Evolutionary conservation across 2,113 vertebrate species (phyloP), one percentile per base, ranked within the genome.

Genomic region (Conger conger): DNA sequence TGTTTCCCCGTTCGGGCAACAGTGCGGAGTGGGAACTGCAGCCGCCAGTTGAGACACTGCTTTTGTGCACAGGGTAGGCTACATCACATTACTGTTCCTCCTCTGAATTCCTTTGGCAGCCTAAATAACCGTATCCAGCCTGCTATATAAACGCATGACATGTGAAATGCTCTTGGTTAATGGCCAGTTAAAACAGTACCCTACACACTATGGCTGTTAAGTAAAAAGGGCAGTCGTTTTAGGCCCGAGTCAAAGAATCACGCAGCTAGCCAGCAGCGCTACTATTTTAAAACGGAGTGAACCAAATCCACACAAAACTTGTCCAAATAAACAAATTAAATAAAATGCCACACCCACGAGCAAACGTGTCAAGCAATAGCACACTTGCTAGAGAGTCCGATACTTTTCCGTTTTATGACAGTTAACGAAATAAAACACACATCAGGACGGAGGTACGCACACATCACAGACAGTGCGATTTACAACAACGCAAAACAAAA

Each of bases 311-410:
- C 68, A 73, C 33, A 33, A 73, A 73, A 73, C 68, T 73, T 53
- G 30, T 54, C 27, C 30, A 35, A 4, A 83, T 78, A 54, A 84
- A 79, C 33, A 50, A 17, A 38, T 82, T 1, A 36, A 77, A 42
- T 36, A 53, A 45, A 36, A 85, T 77, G 60, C 81, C 84, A 88
- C 87, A 83, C 87, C 87, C 82, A 83, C 84, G 81, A 15, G n/a
- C 33, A 60, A 76, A 86, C 60, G 73, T 5, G 36, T 45, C 35
- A 11, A 76, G 20, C 20, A 77, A 36, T 16, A 0, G 40, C 40
- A 36, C 57, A 23, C 57, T 57, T 13, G n/a, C 42, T 33, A 13
- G 33, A 7, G 35, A 60, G 20, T 30, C 30, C 20, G 82, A 17
- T 36, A 73, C 15, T 83, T 76, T 73, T 13, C 5, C 68, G 1